Evolutionary conservation across 1,140 invertebrate genomes (phyloP).

Genomic region (Scaptomyza hsui): DNA sequence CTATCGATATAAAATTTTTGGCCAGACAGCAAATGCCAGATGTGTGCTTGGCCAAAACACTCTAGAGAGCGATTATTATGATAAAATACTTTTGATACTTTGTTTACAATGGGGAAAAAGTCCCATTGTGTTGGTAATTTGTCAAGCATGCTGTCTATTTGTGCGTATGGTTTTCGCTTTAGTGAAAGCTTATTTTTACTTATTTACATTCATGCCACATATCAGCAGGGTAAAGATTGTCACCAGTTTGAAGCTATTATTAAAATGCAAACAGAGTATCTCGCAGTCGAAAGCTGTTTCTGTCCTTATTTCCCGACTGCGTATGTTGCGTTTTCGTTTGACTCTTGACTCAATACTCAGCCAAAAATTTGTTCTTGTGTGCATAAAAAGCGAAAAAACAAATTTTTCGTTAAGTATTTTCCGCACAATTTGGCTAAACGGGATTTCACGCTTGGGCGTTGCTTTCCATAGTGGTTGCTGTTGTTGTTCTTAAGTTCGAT

Average conservation of each 20-base stretch:
- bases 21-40: constrained; percentile 42
- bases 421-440: constrained; percentile 79
- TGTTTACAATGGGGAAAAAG: background rate
- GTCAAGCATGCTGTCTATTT: background rate
- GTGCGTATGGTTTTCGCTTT: background rate
- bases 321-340: constrained; percentile 1
- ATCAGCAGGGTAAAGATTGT: too few relatives aligned
- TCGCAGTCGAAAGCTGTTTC: background rate
- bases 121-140: background rate
- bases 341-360: background rate
- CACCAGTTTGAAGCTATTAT: too few relatives aligned
- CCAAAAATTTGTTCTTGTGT: constrained; percentile 42
- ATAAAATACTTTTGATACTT: constrained; percentile 65
- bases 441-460: constrained; percentile 61
- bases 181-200: background rate
- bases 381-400: constrained; percentile 57
- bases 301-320: background rate
- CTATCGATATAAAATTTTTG: constrained; percentile 40
- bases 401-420: constrained; percentile 70
- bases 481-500: constrained; percentile 56
- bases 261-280: constrained; percentile 2
- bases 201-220: too few relatives aligned
- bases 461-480: constrained; percentile 2
- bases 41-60: constrained; percentile 46
- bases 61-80: constrained; percentile 80